Evolutionary conservation across 2,113 vertebrate genomes (phyloP).

Genomic region (Lasiurus borealis): DNA sequence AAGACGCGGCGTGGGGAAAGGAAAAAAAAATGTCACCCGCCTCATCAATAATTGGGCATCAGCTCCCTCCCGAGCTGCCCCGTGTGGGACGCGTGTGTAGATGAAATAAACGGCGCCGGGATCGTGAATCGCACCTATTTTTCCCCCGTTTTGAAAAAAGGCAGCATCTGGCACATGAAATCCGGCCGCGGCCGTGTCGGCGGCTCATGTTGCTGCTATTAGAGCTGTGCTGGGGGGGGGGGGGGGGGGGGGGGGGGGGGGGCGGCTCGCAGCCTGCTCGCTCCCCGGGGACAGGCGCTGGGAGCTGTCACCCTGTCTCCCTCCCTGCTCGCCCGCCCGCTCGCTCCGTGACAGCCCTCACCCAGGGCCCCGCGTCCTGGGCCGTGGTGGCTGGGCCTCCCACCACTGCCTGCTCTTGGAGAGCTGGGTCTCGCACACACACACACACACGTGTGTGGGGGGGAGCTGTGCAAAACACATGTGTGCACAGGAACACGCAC

Average conservation of each 20-base stretch:
- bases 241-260: too few species aligned
- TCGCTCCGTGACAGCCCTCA: not conserved
- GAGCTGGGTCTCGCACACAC: not conserved
- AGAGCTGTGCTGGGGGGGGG: rapidly evolving
- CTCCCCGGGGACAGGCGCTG: not conserved
- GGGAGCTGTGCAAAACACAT: not conserved
- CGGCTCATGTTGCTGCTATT: rapidly evolving
- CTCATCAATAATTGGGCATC: not conserved
- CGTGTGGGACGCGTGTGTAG: not conserved
- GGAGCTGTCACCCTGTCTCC: too few species aligned
- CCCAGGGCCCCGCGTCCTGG: not conserved
- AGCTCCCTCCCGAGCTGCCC: not conserved
- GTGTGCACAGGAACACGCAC: not conserved
- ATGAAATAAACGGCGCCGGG: not conserved
- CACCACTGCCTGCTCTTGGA: not conserved
- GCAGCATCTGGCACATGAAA: not conserved
- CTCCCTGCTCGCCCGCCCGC: too few species aligned
- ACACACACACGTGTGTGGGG: not conserved
- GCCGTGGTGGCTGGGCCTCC: not conserved
- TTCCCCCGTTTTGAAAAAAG: not conserved
- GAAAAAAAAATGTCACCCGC: rapidly evolving
- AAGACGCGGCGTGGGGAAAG: not conserved
- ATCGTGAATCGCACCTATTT: not conserved
- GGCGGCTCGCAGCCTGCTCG: not conserved
- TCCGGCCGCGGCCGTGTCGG: not conserved